Percentiles rank a stretch among this genome's conserved stretches.
Evolutionary conservation across 2,888 invertebrate species (phyloP).

Genomic region (Oligia strigilis): DNA sequence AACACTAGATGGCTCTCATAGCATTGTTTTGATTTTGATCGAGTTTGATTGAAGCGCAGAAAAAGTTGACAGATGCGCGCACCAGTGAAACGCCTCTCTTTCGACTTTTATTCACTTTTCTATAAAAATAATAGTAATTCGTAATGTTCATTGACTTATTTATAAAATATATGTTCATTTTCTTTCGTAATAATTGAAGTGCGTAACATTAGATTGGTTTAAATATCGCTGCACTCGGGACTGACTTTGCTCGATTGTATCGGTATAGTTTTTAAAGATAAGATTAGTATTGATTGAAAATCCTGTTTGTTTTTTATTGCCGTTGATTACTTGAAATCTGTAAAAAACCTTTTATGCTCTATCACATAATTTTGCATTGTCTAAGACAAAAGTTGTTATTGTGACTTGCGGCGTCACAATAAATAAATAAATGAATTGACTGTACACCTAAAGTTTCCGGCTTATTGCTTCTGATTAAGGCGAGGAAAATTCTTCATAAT

Average conservation of each 20-base stretch:
- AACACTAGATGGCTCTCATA: slow-evolving; percentile 58
- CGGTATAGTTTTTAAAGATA: slow-evolving; percentile 65
- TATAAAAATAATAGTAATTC: slow-evolving; percentile 35
- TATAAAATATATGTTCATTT: slow-evolving; percentile 11
- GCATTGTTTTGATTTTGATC: slow-evolving; percentile 65
- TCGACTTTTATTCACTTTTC: slow-evolving; percentile 42
- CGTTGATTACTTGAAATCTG: slow-evolving; percentile 39
- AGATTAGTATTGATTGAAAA: slow-evolving; percentile 72
- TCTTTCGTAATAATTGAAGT: slow-evolving; percentile 42
- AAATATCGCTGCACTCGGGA: slow-evolving; percentile 48
- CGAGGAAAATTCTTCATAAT: slow-evolving; percentile 52
- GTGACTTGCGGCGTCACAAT: slow-evolving; percentile 58
- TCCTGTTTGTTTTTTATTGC: slow-evolving; percentile 60
- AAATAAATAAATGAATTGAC: slow-evolving; percentile 58
- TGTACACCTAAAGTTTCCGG: slow-evolving; percentile 39
- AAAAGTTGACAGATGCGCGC: slow-evolving; percentile 80
- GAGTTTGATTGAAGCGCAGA: slow-evolving; percentile 70
- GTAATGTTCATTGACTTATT: slow-evolving; percentile 23
- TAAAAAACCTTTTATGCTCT: slow-evolving; percentile 30
- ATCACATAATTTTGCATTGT: slow-evolving; percentile 40
- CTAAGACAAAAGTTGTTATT: slow-evolving; percentile 54
- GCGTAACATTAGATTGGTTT: slow-evolving; percentile 35
- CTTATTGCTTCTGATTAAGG: slow-evolving; percentile 37
- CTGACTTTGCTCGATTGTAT: slow-evolving; percentile 54
- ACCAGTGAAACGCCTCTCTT: slow-evolving; percentile 73